Evolutionary conservation across 2,888 invertebrate species (phyloP).

Genomic region (Torymus aiolomorphi): DNA sequence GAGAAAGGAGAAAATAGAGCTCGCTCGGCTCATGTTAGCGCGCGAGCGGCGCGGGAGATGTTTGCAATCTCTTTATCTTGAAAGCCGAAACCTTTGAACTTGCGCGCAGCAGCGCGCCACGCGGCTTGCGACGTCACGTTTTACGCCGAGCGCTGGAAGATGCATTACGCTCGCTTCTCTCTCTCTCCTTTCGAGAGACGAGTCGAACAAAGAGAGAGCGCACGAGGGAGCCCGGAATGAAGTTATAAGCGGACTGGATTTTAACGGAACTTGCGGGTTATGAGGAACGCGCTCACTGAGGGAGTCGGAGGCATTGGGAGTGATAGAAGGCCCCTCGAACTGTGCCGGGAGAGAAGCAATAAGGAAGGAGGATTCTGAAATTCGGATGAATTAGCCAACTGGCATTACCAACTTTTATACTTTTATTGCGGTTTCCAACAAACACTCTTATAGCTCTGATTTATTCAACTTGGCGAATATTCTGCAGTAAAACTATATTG

Average conservation of each 20-base stretch:
- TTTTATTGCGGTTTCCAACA: too few relatives aligned
- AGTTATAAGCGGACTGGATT: slow-evolving; percentile 12
- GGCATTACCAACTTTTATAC: too few relatives aligned
- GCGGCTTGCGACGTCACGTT: slow-evolving; percentile 23
- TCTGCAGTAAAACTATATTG: too few relatives aligned
- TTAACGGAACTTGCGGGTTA: slow-evolving; percentile 4
- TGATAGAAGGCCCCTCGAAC: too few relatives aligned
- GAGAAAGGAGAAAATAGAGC: slow-evolving; percentile 15
- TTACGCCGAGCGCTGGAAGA: slow-evolving; percentile 1
- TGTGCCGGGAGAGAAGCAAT: too few relatives aligned
- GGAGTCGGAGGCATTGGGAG: too few relatives aligned
- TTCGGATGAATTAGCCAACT: too few relatives aligned
- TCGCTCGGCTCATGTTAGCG: not conserved
- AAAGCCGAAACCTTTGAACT: slow-evolving; percentile 50
- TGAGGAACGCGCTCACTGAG: too few relatives aligned
- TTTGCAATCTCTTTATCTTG: slow-evolving; percentile 33
- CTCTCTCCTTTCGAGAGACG: not conserved
- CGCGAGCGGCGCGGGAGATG: not conserved
- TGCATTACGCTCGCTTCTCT: not conserved
- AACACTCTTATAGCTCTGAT: too few relatives aligned
- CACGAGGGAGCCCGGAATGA: not conserved
- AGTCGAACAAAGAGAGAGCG: slow-evolving; percentile 8
- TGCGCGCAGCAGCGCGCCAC: not conserved
- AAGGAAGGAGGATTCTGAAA: too few relatives aligned
- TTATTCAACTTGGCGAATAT: too few relatives aligned